Evolutionary conservation across 2,113 vertebrate genomes (phyloP), one percentile per base, ranked within the genome.

Genomic region (Rhynchomys soricoides): DNA sequence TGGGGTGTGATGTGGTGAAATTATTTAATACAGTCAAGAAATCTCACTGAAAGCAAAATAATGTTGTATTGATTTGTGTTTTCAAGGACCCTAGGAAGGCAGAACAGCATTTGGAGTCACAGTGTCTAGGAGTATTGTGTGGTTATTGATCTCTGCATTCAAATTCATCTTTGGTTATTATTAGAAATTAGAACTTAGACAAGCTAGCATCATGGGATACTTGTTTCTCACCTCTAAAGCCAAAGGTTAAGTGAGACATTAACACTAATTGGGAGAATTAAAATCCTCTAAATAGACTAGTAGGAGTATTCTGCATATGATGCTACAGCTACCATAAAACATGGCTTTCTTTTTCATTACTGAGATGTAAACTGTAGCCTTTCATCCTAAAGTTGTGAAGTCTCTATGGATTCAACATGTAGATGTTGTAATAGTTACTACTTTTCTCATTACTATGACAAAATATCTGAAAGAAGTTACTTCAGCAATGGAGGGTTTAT

Each of bases 1-100:
- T 7, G 21, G 5, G 2, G 12, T 52, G 34, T 2, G 6, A 48
- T 1, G 0, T 15, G 21, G 0, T 2, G 6, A n/a, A 37, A 0
- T n/a, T 22, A 6, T 55, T 52, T 86, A 19, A 57, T 13, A 7
- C 7, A 21, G 19, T 40, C 22, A 62, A 45, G 13, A 73, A 37
- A 43, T 17, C 37, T 70, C 6, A 34, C 2, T 26, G 5, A 26
- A 86, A 78, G 7, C 12, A 13, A 24, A 11, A 34, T 16, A 34
- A 16, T 5, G 37, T 12, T 21, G 70, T 17, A 40, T n/a, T 31
- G 83, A 10, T 4, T 22, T 7, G 19, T 77, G 13, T n/a, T 34
- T 52, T 3, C 45, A 29, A 3, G 45, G 16, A 19, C 34, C 79
- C n/a, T 52, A 45, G 21, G 34, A 26, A 43, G 6, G 34, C 6